Conservation (phyloP, 2,888 invertebrate genomes). For the Chalcis sispes region DNA sequence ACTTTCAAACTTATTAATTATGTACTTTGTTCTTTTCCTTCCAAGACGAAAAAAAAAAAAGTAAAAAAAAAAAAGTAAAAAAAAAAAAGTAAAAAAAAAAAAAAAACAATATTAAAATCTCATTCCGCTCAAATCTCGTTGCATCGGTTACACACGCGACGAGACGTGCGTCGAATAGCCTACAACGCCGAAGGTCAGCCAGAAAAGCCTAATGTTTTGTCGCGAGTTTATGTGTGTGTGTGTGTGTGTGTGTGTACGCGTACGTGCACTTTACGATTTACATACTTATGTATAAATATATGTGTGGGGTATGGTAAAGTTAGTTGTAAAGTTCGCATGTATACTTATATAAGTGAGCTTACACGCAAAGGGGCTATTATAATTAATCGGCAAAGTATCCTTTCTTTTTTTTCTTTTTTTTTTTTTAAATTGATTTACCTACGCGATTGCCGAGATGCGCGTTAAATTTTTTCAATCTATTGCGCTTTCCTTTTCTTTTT, state of each 20-base stretch:
- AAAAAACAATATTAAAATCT: too few species aligned
- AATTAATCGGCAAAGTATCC: too few species aligned
- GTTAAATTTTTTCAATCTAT: too few species aligned
- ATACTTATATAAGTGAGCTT: background rate
- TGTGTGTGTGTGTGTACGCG: background rate
- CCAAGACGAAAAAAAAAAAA: too few species aligned
- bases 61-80: too few species aligned
- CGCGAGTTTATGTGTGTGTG: background rate
- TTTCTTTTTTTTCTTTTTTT: too few species aligned
- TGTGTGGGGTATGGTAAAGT: background rate
- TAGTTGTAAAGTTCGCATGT: background rate
- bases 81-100: too few species aligned
- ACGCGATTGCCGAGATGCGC: too few species aligned
- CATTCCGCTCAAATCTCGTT: conserved; percentile 36
- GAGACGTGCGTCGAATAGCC: conserved; percentile 35
- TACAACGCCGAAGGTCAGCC: conserved; percentile 37
- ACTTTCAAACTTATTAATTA: too few species aligned
- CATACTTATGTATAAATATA: background rate
- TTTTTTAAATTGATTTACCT: too few species aligned
- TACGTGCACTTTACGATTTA: background rate
- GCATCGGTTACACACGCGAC: background rate
- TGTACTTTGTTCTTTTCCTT: too few species aligned
- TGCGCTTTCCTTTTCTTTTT: too few species aligned
- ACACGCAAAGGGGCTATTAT: conserved; percentile 22
- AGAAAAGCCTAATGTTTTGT: conserved; percentile 33